Conservation (phyloP, 2,888 invertebrate species). For the Callyntrura guangdongensis region DNA sequence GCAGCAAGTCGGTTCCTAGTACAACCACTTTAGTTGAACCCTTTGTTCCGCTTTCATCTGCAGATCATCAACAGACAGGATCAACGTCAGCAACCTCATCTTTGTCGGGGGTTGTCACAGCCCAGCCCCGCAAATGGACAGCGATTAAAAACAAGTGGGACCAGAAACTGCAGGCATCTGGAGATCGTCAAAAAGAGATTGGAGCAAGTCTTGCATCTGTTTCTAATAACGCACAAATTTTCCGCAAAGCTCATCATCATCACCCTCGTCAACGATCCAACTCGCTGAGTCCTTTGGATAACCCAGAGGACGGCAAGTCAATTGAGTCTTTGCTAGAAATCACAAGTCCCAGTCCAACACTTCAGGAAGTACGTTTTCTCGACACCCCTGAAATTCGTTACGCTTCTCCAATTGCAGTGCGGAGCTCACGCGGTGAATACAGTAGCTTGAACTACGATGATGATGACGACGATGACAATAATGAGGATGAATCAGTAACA, state of each 20-base stretch:
- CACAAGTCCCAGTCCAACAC: constrained; percentile 73
- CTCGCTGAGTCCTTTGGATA: constrained; percentile 73
- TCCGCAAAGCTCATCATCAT: constrained; percentile 71
- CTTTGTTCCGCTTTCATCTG: constrained; percentile 12
- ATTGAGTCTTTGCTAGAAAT: constrained; percentile 75
- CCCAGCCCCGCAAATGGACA: constrained; percentile 77
- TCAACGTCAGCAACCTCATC: constrained; percentile 41
- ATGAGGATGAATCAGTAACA: constrained; percentile 65
- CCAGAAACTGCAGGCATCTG: constrained; percentile 78
- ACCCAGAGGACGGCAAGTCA: constrained; percentile 68
- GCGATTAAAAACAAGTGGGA: constrained; percentile 81
- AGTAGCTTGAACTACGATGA: constrained; percentile 55
- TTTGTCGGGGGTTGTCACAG: constrained; percentile 54
- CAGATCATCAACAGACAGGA: constrained; percentile 34
- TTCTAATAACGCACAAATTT: constrained; percentile 77
- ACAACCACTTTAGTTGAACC: constrained; percentile 66
- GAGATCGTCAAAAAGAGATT: constrained; percentile 76
- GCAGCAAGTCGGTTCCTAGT: constrained; percentile 60
- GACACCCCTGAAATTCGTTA: constrained; percentile 75
- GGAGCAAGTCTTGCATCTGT: constrained; percentile 74
- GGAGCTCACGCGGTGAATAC: constrained; percentile 49
- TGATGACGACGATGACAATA: constrained; percentile 60
- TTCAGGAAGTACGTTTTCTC: constrained; percentile 72
- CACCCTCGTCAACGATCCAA: constrained; percentile 70
- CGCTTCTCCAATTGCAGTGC: constrained; percentile 71